Conservation (phyloP, 1,140 invertebrate genomes). For the Patella vulgata region DNA sequence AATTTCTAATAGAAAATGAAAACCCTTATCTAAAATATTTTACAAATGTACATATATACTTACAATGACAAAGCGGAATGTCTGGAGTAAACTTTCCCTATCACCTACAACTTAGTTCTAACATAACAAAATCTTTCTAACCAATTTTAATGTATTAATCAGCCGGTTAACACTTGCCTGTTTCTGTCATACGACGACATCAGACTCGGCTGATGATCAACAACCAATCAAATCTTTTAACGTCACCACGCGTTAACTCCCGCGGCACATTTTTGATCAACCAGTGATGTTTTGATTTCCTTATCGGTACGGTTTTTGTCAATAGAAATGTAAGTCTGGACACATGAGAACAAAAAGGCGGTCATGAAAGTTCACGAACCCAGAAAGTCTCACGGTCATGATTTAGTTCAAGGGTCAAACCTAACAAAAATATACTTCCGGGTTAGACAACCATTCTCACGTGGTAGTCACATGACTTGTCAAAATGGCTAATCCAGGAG, state of each 20-base stretch:
- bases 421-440: slow-evolving; percentile 15
- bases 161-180: not conserved
- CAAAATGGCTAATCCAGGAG: slow-evolving; percentile 57
- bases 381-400: slow-evolving; percentile 26
- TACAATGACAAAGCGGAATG: too few relatives aligned
- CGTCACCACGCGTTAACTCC: not conserved
- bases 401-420: slow-evolving; percentile 6
- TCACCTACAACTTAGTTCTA: too few relatives aligned
- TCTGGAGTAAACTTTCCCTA: too few relatives aligned
- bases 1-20: too few relatives aligned
- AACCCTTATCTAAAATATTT: too few relatives aligned
- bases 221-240: not conserved
- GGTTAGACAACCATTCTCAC: not conserved
- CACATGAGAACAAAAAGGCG: too few relatives aligned
- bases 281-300: too few relatives aligned
- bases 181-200: not conserved
- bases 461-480: slow-evolving; percentile 13
- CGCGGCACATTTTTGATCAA: not conserved
- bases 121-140: too few relatives aligned
- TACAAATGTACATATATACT: too few relatives aligned
- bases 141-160: not conserved
- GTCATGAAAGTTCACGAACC: not conserved
- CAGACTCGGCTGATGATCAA: not conserved
- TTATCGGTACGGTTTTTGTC: too few relatives aligned
- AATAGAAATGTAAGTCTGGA: too few relatives aligned